Percentiles rank a stretch among this genome's conserved stretches.
These are phyloP conservation scores for Cryptocephalus moraei DNA, from an alignment of 2,888 invertebrate genomes.

Conservation along the genomic window DNA sequence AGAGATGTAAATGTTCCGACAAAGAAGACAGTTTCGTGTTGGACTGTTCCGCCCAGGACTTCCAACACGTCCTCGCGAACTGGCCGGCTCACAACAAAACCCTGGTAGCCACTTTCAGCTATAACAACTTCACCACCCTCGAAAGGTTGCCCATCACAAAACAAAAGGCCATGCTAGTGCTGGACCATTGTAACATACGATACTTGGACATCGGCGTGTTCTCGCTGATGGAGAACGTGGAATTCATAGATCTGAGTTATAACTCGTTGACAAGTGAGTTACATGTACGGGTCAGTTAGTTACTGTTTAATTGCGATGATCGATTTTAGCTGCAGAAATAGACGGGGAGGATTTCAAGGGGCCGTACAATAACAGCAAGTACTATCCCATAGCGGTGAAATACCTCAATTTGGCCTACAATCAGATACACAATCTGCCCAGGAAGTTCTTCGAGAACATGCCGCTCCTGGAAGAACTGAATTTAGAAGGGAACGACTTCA, in stretches of 20 bases:
- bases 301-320: neutral
- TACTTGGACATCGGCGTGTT: slow-evolving; percentile 45
- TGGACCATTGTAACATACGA: slow-evolving; percentile 43
- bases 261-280: slow-evolving; percentile 44
- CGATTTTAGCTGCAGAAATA: slow-evolving; percentile 46
- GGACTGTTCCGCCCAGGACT: slow-evolving; percentile 24
- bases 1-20: slow-evolving; percentile 28
- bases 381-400: slow-evolving; percentile 48
- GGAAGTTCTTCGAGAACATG: slow-evolving; percentile 52
- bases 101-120: slow-evolving; percentile 46
- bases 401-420: slow-evolving; percentile 55
- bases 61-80: slow-evolving; percentile 28
- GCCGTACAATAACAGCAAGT: slow-evolving; percentile 44
- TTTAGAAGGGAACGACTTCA: slow-evolving; percentile 52
- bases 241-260: slow-evolving; percentile 48
- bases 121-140: slow-evolving; percentile 42
- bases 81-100: slow-evolving; percentile 34
- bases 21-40: slow-evolving; percentile 22
- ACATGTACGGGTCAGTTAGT: neutral
- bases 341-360: slow-evolving; percentile 57
- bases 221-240: slow-evolving; percentile 40
- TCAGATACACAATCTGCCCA: slow-evolving; percentile 50
- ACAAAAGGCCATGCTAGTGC: slow-evolving; percentile 41
- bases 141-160: slow-evolving; percentile 39
- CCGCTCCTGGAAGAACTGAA: slow-evolving; percentile 50